Conservation (phyloP, 2,888 invertebrate genomes). For the Orgyia antiqua region DNA sequence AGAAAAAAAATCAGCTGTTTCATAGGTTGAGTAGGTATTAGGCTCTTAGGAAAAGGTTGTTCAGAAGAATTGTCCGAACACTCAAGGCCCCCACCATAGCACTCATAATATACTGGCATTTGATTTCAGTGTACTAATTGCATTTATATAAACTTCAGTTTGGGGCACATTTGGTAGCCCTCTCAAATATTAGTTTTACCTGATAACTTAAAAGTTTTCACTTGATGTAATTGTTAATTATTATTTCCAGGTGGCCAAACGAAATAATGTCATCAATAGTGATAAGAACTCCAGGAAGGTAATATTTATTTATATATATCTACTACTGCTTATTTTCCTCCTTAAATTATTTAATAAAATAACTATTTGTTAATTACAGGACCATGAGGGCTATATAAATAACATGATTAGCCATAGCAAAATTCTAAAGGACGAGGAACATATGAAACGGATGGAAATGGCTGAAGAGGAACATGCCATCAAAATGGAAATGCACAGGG, state of each 20-base stretch:
- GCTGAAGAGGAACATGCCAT: slow-evolving; percentile 9
- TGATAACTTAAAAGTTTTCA: too few relatives aligned
- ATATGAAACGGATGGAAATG: slow-evolving; percentile 8
- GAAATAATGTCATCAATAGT: background rate
- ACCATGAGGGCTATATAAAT: slow-evolving; percentile 1
- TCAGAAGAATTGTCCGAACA: too few relatives aligned
- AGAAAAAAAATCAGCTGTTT: too few relatives aligned
- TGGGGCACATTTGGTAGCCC: too few relatives aligned
- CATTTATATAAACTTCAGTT: too few relatives aligned
- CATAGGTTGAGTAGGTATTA: too few relatives aligned
- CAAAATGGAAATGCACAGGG: slow-evolving; percentile 7
- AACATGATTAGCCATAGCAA: slow-evolving; percentile 4
- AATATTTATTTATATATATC: background rate
- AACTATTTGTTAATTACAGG: background rate
- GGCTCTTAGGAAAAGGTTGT: too few relatives aligned
- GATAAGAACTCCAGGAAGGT: background rate
- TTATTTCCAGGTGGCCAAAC: background rate
- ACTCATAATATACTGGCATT: too few relatives aligned
- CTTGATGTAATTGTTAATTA: too few relatives aligned
- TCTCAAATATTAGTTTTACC: too few relatives aligned
- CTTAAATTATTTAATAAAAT: background rate
- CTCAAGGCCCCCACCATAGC: too few relatives aligned
- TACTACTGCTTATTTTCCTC: background rate
- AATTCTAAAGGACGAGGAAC: slow-evolving; percentile 7
- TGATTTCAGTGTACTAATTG: too few relatives aligned